Conservation (phyloP, 2,113 vertebrate species). For the Anhinga rufa region DNA sequence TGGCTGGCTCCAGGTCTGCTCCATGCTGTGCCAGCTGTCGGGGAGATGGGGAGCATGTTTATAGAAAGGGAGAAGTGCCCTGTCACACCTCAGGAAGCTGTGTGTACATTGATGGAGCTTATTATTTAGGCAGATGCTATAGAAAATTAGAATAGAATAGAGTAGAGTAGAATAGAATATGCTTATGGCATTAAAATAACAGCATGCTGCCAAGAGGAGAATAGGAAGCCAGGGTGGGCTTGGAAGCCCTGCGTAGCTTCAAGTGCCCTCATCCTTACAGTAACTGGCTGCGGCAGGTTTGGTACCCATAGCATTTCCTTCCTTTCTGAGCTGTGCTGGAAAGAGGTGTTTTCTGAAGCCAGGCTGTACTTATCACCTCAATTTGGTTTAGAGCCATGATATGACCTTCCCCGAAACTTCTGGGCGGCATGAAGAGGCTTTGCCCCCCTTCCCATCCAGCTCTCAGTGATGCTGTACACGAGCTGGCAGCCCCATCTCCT, state of each 20-base stretch:
- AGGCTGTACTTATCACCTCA: background rate
- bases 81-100: background rate
- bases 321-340: background rate
- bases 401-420: background rate
- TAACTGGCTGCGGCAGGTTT: background rate
- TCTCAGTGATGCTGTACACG: fast-evolving
- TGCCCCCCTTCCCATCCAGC: background rate
- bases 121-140: background rate
- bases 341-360: background rate
- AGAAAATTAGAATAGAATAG: no score
- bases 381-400: background rate
- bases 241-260: background rate
- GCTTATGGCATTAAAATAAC: background rate
- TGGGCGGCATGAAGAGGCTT: background rate
- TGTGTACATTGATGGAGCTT: background rate
- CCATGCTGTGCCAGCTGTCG: background rate
- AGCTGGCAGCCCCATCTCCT: background rate
- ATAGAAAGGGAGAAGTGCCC: background rate
- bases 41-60: background rate
- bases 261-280: background rate
- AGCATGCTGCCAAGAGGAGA: background rate
- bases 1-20: background rate
- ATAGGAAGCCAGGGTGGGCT: background rate
- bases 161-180: no score
- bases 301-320: background rate